A percentile compares a stretch with the other conserved stretches of the same genome.
These are phyloP conservation scores for Megaceryle maxima DNA, from an alignment of 2,113 vertebrate species.

Conservation along the genomic window DNA sequence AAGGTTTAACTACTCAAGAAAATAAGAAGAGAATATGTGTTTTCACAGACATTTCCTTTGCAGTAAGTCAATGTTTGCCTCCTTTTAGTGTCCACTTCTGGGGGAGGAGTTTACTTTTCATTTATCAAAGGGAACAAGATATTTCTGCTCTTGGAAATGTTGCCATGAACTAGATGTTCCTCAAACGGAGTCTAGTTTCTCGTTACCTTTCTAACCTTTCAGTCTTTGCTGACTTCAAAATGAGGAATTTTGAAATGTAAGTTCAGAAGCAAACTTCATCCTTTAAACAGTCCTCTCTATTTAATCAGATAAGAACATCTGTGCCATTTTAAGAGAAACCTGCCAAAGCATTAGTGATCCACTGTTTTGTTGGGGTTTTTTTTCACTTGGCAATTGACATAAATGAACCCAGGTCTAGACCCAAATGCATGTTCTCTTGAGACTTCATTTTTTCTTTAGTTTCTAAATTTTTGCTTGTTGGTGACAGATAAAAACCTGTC, in stretches of 20 bases:
- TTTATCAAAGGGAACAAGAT: background rate
- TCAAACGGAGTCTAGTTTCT: constrained; percentile 1
- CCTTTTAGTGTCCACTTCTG: background rate
- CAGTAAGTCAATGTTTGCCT: background rate
- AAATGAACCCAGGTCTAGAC: background rate
- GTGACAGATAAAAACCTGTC: background rate
- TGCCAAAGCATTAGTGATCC: background rate
- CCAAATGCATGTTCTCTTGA: background rate
- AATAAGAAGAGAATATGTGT: constrained; percentile 10
- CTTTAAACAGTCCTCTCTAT: background rate
- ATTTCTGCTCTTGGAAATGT: constrained; percentile 2
- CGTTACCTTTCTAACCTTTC: background rate
- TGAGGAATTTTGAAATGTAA: background rate
- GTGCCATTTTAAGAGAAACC: background rate
- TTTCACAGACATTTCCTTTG: constrained; percentile 39
- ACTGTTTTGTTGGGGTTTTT: background rate
- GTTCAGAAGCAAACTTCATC: background rate
- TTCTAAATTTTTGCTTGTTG: background rate
- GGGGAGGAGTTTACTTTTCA: background rate
- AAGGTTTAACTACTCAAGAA: constrained; percentile 15
- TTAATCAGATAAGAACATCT: background rate
- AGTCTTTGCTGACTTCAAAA: background rate
- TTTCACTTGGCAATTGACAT: background rate
- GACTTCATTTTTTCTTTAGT: background rate
- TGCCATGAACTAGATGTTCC: background rate